phyloP scores from a whole-genome alignment of 2,113 vertebrate species.

The Catharus fuscescens region DNA sequence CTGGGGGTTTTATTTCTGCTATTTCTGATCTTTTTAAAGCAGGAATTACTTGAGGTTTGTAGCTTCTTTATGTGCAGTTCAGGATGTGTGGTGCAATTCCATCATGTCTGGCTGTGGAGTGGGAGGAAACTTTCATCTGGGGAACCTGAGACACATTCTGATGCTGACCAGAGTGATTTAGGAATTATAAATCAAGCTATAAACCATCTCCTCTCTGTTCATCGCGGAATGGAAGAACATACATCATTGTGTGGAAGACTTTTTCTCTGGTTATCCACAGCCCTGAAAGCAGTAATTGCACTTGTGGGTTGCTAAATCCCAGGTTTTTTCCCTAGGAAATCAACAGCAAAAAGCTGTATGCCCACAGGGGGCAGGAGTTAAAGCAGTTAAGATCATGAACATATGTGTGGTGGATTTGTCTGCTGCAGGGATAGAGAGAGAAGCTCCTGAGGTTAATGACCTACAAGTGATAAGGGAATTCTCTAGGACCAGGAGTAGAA shows the following conservation, averaged over 20 bases:
- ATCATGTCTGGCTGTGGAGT: not conserved
- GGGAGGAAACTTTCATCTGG: not conserved
- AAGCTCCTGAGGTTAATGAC: not conserved
- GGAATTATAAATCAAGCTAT: not conserved
- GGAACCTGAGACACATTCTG: fast-evolving
- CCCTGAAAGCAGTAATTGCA: not conserved
- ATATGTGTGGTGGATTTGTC: not conserved
- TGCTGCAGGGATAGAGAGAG: not conserved
- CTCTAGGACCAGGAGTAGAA: not conserved
- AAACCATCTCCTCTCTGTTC: not conserved
- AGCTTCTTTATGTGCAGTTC: not conserved
- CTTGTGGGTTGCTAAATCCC: not conserved
- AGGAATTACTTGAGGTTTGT: not conserved
- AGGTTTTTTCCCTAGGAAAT: not conserved
- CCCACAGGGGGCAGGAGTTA: not conserved
- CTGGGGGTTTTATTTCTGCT: not conserved
- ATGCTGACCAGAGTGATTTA: not conserved
- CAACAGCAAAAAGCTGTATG: not conserved
- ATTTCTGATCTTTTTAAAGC: not conserved
- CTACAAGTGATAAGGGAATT: not conserved
- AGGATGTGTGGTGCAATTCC: not conserved
- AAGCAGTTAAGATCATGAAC: not conserved
- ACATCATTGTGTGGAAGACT: not conserved
- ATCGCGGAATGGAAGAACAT: not conserved
- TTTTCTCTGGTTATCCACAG: not conserved